Evolutionary conservation across 2,113 vertebrate genomes (phyloP).

Genomic region (Callipepla californica): DNA sequence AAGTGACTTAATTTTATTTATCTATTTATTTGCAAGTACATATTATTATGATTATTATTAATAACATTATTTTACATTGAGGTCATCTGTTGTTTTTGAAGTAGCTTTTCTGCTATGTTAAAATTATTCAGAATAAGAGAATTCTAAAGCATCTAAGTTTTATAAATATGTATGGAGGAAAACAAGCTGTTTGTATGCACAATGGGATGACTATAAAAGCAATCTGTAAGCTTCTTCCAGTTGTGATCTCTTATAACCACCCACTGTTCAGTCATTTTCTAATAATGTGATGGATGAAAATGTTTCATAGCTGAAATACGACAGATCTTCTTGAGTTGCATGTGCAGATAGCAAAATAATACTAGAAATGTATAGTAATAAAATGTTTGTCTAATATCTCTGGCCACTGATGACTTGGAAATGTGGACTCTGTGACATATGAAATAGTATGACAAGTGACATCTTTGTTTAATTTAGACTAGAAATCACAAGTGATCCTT

Average conservation of each 20-base stretch:
- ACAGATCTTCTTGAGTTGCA: not conserved
- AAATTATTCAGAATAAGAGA: constrained; percentile 71
- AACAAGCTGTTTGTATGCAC: constrained; percentile 64
- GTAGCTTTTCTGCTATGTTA: constrained; percentile 56
- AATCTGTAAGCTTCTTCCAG: constrained; percentile 49
- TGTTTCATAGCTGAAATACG: constrained; percentile 22
- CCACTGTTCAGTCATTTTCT: constrained; percentile 61
- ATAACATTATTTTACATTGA: constrained; percentile 5
- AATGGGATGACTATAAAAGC: constrained; percentile 56
- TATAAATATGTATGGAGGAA: constrained; percentile 70
- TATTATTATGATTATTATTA: constrained; percentile 9
- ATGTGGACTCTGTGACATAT: not conserved
- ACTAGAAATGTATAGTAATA: not conserved
- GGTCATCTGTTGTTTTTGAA: constrained; percentile 64
- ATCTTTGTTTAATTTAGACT: not conserved
- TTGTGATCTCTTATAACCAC: constrained; percentile 57
- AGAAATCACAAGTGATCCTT: not conserved
- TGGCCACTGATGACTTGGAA: not conserved
- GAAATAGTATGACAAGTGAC: not conserved
- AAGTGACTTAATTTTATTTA: constrained; percentile 23
- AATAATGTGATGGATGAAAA: constrained; percentile 60
- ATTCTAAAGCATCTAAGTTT: constrained; percentile 25
- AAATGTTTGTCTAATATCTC: not conserved
- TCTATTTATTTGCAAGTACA: not conserved
- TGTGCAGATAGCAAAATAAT: not conserved